Conservation (phyloP, 1,140 invertebrate genomes). For the Neotoxoptera formosana region DNA sequence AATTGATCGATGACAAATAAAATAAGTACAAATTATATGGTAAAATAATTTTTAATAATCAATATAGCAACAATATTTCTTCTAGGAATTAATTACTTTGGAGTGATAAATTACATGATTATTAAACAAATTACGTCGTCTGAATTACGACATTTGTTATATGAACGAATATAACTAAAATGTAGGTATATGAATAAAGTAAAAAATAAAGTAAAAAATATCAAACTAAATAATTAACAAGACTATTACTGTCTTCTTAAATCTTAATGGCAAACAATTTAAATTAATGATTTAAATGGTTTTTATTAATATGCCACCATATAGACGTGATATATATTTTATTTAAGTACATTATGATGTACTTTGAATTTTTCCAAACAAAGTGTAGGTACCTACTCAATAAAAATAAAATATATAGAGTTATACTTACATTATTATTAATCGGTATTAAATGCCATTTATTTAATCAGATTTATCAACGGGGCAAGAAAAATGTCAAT, state of each 20-base stretch:
- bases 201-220: background rate
- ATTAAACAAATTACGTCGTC: background rate
- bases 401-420: background rate
- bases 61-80: background rate
- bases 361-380: background rate
- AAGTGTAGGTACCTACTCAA: background rate
- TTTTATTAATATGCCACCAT: background rate
- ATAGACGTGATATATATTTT: background rate
- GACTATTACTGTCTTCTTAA: background rate
- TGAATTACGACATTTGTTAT: background rate
- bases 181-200: background rate
- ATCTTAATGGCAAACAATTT: background rate
- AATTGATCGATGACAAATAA: background rate
- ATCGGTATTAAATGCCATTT: background rate
- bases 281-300: background rate
- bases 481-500: background rate
- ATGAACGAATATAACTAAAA: background rate
- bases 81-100: background rate
- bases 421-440: background rate
- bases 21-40: background rate
- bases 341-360: too few relatives aligned
- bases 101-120: background rate
- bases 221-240: background rate
- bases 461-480: background rate
- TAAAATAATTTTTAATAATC: background rate